These are phyloP conservation scores for Hoplostethus atlanticus DNA, from an alignment of 2,797 vertebrate genomes.

Conservation along the genomic window DNA sequence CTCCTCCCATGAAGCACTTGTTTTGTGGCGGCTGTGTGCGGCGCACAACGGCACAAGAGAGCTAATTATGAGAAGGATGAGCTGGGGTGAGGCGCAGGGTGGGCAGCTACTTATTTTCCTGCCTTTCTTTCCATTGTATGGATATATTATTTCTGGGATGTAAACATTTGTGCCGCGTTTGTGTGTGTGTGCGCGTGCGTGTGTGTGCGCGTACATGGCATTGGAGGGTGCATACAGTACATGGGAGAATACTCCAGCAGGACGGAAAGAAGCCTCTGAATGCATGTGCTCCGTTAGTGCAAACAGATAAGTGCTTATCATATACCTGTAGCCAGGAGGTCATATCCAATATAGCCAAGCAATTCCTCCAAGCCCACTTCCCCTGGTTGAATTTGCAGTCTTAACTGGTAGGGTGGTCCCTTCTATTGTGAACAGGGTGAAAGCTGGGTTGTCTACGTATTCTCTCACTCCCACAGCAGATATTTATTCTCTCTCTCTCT, in stretches of 20 bases:
- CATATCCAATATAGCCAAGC: slow-evolving; percentile 77
- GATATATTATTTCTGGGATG: slow-evolving; percentile 78
- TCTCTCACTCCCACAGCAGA: slow-evolving; percentile 51
- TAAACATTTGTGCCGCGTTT: slow-evolving; percentile 71
- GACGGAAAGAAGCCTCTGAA: slow-evolving; percentile 70
- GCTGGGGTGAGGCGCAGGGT: slow-evolving; percentile 80
- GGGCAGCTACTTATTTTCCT: slow-evolving; percentile 81
- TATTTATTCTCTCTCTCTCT: slow-evolving; percentile 50
- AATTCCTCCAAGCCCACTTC: slow-evolving; percentile 74
- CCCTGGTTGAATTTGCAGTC: slow-evolving; percentile 75
- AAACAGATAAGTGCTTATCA: slow-evolving; percentile 85
- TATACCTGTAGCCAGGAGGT: slow-evolving; percentile 81
- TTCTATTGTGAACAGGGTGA: slow-evolving; percentile 68
- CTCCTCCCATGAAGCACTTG: slow-evolving; percentile 83
- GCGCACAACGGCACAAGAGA: slow-evolving; percentile 83
- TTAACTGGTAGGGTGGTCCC: slow-evolving; percentile 72
- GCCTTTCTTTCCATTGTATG: slow-evolving; percentile 83
- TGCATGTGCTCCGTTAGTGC: slow-evolving; percentile 72
- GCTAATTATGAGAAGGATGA: slow-evolving; percentile 86
- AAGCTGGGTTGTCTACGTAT: slow-evolving; percentile 61
- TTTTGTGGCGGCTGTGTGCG: slow-evolving; percentile 79
- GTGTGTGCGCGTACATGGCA: slow-evolving; percentile 2
- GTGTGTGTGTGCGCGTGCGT: slow-evolving; percentile 9
- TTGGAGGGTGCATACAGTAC: slow-evolving; percentile 40
- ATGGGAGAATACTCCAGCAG: slow-evolving; percentile 65